Evolutionary conservation across 30 jellyfish, hydroid and myxozoan genomes (phyloP), one percentile per base, ranked within the genome.

Genomic region (Cassiopea xamachana): DNA sequence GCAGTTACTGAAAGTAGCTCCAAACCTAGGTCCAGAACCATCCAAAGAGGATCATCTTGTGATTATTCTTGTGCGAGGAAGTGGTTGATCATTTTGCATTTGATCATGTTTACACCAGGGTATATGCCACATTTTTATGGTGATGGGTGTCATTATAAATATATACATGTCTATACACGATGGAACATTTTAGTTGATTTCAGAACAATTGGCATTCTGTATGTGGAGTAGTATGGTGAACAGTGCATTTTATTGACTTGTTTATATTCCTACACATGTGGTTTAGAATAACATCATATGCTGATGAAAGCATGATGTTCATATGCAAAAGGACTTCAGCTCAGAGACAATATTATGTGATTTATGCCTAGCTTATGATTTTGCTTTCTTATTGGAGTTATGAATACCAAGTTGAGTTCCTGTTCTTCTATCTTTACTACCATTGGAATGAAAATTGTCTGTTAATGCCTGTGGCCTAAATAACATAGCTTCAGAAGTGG

Each of bases 21-120:
- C 99, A 50, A 92, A 92, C 89, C 92, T 92, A 51, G 99, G 99
- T 1, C 88, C 98, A 2, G 97, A 92, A 80, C 98, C 99, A 1
- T 92, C 97, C 16, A 96, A 96, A 76, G 99, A 96, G 80, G 99
- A 96, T 81, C 99, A 96, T 74, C 93, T 96, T 77, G 95, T 96
- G 46, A 91, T 96, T 48, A 88, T 96, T 85, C 94, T 96, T 88
- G 99, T 96, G 27, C 95, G 97, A 48, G 99, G 99, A 48, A 89
- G 92, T 49, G 85, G 91, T 82, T 89, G 86, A 85, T 78, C 49
- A 51, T 64, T 39, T 46, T 46, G 50, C 58, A 45, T 14, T 79
- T 5, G 51, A 67, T 70, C 78, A 69, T n/a, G 51, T 70, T 46
- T 19, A 67, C 48, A 48, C 71, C 85, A 6, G 62, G 92, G 76